A percentile compares a stretch with the other conserved stretches of the same genome.
These are phyloP conservation scores for Apocrypta bakeri DNA, from an alignment of 1,140 invertebrate species.

Conservation along the genomic window DNA sequence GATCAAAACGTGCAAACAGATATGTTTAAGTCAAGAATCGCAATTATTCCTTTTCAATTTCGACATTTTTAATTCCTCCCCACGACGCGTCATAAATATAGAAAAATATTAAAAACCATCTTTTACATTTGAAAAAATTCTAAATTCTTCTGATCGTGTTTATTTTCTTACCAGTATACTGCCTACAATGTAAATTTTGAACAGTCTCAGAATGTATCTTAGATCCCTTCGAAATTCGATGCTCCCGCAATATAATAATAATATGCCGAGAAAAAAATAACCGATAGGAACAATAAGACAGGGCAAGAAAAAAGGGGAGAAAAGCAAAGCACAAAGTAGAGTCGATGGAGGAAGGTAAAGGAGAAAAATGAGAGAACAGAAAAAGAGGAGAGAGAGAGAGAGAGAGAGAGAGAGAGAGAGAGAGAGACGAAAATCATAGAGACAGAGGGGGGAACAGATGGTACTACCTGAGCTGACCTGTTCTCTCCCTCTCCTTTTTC, in stretches of 20 bases:
- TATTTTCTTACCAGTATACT: slow-evolving; percentile 13
- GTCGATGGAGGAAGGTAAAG: background rate
- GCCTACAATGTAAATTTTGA: slow-evolving; percentile 40
- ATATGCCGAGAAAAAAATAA: slow-evolving; percentile 22
- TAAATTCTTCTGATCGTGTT: background rate
- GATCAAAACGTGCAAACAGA: background rate
- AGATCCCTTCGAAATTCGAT: slow-evolving; percentile 37
- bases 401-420: background rate
- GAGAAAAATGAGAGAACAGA: background rate
- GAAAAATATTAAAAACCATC: background rate
- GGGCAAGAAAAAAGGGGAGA: background rate
- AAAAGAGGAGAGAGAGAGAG: background rate
- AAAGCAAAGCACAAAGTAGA: background rate
- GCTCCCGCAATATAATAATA: slow-evolving; percentile 40
- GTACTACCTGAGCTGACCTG: slow-evolving; percentile 46
- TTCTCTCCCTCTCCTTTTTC: slow-evolving; percentile 10
- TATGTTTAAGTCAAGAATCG: background rate
- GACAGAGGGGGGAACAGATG: slow-evolving; percentile 31
- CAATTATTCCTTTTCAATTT: background rate
- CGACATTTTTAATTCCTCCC: background rate
- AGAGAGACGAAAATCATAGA: slow-evolving; percentile 29
- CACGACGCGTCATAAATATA: background rate
- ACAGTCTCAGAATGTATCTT: background rate
- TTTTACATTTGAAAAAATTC: too few relatives aligned
- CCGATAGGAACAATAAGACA: slow-evolving; percentile 48